Base-by-base conservation (phyloP, 1,140 invertebrate species). In the Trichonephila inaurata region DNA sequence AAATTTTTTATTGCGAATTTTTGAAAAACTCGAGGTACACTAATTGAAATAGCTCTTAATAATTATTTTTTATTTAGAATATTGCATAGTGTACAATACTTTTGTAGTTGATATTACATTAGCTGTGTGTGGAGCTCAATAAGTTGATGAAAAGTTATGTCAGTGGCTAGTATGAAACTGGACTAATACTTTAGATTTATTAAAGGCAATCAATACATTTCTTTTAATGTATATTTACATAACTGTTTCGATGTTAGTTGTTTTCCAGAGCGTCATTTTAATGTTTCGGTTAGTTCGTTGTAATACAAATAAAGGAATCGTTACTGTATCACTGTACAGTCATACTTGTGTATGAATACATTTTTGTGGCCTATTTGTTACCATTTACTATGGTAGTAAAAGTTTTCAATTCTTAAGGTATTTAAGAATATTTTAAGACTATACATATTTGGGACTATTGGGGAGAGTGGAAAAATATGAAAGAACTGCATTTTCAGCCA, bases 291-390 rank as follows among this genome's bases (percentile, higher is more conserved):
- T 40, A 18, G 28, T 40, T 89, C 19, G 19, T 89, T 66, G 40
- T 14, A 44, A 89, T 21, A 7, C n/a, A 69, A 69, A 66, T 33
- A 69, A 83, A 83, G 77, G 40, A 60, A 83, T 51, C 40, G 21
- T 58, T 83, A 60, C 21, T 89, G 40, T 89, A 77, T 72, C 28
- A 40, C 28, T 87, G 85, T 87, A 64, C 85, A 87, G 85, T 87
- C 58, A 87, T 87, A 64, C 87, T n/a, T 44, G 40, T 69, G 61
- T 69, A 64, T 87, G 85, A 44, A 89, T 51, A 69, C 64, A 69
- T 89, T 89, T 40, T 89, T 89, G 87, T 89, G 87, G 87, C 64
- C 60, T 87, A 87, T n/a, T 69, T 89, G 87, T 69, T 89, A 89
- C 40, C 82, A 83, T 83, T 83, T 40, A 58, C 82, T 83, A n/a